Conservation (phyloP, 1,140 invertebrate genomes). For the Dermatophagoides farinae region DNA sequence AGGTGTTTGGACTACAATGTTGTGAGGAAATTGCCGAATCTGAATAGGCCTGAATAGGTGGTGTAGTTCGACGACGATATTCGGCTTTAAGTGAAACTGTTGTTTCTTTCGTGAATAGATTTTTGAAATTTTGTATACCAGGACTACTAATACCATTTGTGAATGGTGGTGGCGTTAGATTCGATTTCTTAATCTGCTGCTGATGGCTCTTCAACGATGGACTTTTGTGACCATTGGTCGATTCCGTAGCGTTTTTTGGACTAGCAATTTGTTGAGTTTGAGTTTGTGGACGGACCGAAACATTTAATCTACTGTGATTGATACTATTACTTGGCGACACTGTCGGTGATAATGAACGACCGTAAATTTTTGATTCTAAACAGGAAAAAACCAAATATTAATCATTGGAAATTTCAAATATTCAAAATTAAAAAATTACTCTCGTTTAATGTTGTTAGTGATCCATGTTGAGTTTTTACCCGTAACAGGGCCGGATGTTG, state of each 20-base stretch:
- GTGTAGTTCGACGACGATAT: background rate
- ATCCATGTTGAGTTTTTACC: background rate
- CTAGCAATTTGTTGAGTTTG: background rate
- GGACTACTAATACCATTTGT: background rate
- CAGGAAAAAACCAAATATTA: background rate
- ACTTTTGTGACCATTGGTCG: background rate
- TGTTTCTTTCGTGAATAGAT: background rate
- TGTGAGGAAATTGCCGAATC: background rate
- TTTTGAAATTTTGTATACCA: background rate
- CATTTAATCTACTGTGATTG: background rate
- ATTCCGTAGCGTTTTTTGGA: background rate
- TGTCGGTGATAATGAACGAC: background rate
- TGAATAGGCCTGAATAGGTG: background rate
- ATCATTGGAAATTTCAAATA: background rate
- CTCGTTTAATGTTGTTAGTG: background rate
- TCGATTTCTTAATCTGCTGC: background rate
- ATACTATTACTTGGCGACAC: background rate
- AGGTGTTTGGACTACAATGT: background rate
- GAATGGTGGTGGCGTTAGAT: background rate
- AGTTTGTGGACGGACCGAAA: background rate
- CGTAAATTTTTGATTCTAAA: background rate
- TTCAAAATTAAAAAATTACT: background rate
- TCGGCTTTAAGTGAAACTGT: background rate
- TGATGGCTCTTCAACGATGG: background rate
- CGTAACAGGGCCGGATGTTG: background rate